Base-by-base conservation (phyloP, 2,797 vertebrate species). In the Aselliscus stoliczkanus region DNA sequence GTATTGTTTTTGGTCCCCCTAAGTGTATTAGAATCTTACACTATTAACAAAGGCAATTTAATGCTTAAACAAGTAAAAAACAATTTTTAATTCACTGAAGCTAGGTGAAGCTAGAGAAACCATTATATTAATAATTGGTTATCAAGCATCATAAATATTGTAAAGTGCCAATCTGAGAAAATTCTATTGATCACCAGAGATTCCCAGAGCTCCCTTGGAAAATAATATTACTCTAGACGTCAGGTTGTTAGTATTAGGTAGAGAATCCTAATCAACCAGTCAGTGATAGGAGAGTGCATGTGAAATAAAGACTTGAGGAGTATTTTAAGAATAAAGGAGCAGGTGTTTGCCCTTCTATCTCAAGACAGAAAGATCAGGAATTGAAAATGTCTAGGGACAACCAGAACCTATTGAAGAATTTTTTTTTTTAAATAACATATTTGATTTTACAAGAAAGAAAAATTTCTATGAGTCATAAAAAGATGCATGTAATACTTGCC, bases 401-500 rank as follows among this genome's bases (percentile, higher is more conserved):
- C 5, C 14, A 64, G 31, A 58, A 90, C 13, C 5, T 44, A 94
- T 44, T 56, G 4, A 1, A 82, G 58, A 42, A 42, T 42, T 42
- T 42, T 42, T 47, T 93, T 70, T 21, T 0, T 10, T 10, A 80
- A 77, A 37, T 90, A n/a, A 44, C 44, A 27, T 60, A 79, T 47
- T 90, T 86, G 14, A 92, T 29, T 94, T 88, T 93, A 70, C 7
- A 70, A 70, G 44, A 86, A 64, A 82, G 15, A 44, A 94, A 88
- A 62, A 9, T 21, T 60, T 56, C 21, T 72, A 7, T 94, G 47
- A 81, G 6, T 80, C 85, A 60, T 58, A 72, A 65, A 94, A 82
- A 67, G 23, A 31, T 60, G 58, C 80, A 9, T n/a, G 2, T 69
- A 18, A 50, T 42, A 20, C 27, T 50, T 34, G 6, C 44, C 20